Base-by-base conservation (phyloP, 1,140 invertebrate genomes). In the Zaprionus ghesquierei region DNA sequence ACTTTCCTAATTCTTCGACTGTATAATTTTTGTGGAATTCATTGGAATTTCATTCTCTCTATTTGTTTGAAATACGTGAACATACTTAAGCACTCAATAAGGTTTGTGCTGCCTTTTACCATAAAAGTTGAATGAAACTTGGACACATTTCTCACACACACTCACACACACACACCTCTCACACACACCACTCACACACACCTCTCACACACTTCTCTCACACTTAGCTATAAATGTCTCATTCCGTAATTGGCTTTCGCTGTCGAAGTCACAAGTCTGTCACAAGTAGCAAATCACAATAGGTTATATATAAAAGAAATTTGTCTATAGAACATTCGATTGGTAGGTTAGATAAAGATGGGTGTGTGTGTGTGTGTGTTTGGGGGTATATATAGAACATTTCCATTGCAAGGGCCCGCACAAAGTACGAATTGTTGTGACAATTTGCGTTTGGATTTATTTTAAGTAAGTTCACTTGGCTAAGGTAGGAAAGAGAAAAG, bases 221-320 rank as follows among this genome's bases (percentile, higher is more conserved):
- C 18, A 6, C 5, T 2, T 46, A 8, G 27, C 35, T 41, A 46
- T 46, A 20, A 46, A 46, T 46, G 9, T 46, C 31, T 13, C 25
- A 31, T 15, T 13, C 0, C 22, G 60, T 31, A 54, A 63, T 63
- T 63, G 61, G 53, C 61, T 63, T 63, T 63, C 33, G 38, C 13
- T 35, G 22, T 13, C 2, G n/a, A 29, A 49, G 15, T 15, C 41
- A 44, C 27, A 12, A 10, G 18, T 10, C 2, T 59, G 56, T 22
- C 58, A 29, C 18, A 29, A n/a, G 58, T 6, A 20, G 58, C 9
- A 20, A n/a, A 27, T 9, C 10, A 50, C 29, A 8, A 35, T 46
- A 22, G 20, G 4, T 18, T 44, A 46, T 22, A 46, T 46, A 22
- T 46, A 46, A 18, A 46, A 6, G 41, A 46, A 8, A 20, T 0